Conservation (phyloP, 2,113 vertebrate species). For the Probosciger aterrimus region DNA sequence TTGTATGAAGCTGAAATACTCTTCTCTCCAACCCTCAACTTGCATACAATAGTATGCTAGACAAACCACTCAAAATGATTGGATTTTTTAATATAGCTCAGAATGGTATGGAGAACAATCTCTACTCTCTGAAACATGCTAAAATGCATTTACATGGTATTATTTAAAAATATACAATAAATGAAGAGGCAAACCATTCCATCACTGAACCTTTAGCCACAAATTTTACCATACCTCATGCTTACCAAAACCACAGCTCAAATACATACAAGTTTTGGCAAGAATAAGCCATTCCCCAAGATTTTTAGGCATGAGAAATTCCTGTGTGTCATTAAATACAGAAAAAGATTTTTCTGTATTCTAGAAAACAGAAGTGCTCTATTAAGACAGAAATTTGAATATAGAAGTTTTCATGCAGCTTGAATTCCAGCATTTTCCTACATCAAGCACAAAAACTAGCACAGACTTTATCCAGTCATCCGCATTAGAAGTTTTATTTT, state of each 20-base stretch:
- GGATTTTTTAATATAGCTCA: background rate
- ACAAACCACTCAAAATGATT: background rate
- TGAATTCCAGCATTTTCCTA: background rate
- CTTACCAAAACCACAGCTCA: background rate
- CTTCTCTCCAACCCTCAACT: background rate
- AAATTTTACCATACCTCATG: background rate
- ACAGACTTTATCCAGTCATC: background rate
- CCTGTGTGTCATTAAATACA: background rate
- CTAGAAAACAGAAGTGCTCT: background rate
- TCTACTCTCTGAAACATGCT: background rate
- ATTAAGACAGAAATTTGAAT: background rate
- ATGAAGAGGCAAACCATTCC: background rate
- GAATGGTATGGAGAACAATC: background rate
- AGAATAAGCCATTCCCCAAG: background rate
- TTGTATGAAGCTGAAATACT: background rate
- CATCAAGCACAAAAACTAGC: background rate
- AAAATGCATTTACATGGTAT: background rate
- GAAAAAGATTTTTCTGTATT: background rate
- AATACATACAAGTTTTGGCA: background rate
- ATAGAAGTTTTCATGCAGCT: background rate
- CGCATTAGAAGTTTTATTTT: background rate
- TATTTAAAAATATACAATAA: background rate
- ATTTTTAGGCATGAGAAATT: background rate
- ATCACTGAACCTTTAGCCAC: background rate
- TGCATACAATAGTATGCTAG: background rate